These are phyloP conservation scores for Pygoscelis antarcticus DNA, from an alignment of 2,113 vertebrate genomes.

Conservation along the genomic window DNA sequence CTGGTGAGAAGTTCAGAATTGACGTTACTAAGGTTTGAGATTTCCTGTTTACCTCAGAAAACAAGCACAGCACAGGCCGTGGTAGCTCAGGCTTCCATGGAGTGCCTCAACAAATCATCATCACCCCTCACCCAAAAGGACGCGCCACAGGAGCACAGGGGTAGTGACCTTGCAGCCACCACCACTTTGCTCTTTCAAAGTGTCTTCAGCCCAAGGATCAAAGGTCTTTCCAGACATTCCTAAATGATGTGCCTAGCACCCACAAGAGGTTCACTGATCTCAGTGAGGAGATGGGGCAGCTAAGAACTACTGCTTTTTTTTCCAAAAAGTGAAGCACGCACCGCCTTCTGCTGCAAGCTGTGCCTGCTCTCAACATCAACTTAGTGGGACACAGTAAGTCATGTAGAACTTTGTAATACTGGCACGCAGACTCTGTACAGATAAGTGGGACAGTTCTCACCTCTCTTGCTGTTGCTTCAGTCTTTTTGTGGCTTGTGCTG, in stretches of 20 bases:
- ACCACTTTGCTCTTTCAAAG: neutral
- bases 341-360: neutral
- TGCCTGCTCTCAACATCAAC: neutral
- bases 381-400: neutral
- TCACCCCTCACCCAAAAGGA: neutral
- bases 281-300: neutral
- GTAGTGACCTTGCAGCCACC: neutral
- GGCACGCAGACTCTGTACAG: neutral
- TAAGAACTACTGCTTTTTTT: neutral
- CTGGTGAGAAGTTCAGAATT: conserved; percentile 20
- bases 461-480: neutral
- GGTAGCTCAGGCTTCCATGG: neutral
- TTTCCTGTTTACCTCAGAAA: conserved; percentile 48
- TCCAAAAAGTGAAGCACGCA: neutral
- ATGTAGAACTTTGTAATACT: neutral
- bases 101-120: conserved; percentile 14
- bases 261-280: neutral
- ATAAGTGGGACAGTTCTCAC: neutral
- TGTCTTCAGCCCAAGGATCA: neutral
- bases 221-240: neutral
- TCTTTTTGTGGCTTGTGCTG: neutral
- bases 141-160: accelerated
- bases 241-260: neutral
- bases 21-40: conserved; percentile 9
- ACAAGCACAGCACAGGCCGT: neutral